Percentiles rank a stretch among this genome's conserved stretches.
Conservation (phyloP, 23 tunicate species). For the Botrylloides violaceus region DNA sequence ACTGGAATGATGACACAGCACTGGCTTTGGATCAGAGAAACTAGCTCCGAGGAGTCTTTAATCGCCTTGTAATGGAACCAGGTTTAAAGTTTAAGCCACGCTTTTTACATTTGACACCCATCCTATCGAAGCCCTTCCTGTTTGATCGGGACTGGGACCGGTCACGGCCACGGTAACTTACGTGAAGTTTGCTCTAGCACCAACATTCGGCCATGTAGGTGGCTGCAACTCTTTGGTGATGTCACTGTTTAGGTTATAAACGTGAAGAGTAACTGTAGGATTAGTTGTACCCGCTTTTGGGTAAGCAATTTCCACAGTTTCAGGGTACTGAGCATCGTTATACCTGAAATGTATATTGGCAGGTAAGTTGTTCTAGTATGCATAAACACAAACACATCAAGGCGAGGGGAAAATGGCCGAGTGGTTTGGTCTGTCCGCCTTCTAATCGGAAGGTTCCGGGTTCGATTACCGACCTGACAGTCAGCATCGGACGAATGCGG, state of each 20-base stretch:
- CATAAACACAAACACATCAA: background rate
- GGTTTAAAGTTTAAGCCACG: too few species aligned
- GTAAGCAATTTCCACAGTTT: slow-evolving; percentile 85
- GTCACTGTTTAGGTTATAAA: slow-evolving; percentile 23
- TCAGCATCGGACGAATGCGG: too few species aligned
- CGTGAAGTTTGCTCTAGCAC: background rate
- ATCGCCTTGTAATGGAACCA: too few species aligned
- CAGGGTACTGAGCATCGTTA: slow-evolving; percentile 75
- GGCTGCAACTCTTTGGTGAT: background rate
- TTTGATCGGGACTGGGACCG: too few species aligned
- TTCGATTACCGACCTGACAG: too few species aligned
- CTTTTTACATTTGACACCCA: too few species aligned
- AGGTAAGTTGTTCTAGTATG: background rate
- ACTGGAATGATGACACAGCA: background rate
- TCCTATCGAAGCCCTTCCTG: too few species aligned
- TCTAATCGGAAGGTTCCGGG: too few species aligned
- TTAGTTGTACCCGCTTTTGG: slow-evolving; percentile 93
- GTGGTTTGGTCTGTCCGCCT: background rate
- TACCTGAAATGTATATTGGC: slow-evolving; percentile 35
- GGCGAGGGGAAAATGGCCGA: background rate
- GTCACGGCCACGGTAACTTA: too few species aligned
- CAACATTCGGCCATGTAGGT: background rate
- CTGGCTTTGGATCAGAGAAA: too few species aligned
- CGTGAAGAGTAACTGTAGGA: slow-evolving; percentile 48
- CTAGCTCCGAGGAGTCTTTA: too few species aligned